A percentile compares a stretch with the other conserved stretches of the same genome.
Evolutionary conservation across 2,797 vertebrate genomes (phyloP).

Genomic region (Ciconia nigra): DNA sequence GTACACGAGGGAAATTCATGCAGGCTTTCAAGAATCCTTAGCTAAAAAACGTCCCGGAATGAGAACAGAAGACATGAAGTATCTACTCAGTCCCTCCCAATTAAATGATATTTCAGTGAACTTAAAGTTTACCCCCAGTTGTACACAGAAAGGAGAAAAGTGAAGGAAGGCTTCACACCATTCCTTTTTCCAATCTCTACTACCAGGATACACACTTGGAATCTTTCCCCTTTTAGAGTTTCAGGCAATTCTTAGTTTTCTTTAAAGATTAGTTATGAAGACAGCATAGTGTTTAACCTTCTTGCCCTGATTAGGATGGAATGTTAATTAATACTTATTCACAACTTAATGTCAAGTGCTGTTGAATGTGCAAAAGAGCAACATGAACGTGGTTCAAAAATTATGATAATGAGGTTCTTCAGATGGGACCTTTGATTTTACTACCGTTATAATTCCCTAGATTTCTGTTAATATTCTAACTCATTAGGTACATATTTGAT

Average conservation of each 20-base stretch:
- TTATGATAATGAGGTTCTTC: not conserved
- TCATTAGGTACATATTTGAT: not conserved
- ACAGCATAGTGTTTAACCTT: not conserved
- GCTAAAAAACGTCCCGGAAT: not conserved
- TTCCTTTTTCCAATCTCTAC: not conserved
- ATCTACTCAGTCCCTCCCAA: not conserved
- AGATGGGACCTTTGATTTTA: not conserved
- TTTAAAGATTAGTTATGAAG: not conserved
- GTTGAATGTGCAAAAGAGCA: not conserved
- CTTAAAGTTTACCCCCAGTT: not conserved
- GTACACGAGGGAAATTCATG: not conserved
- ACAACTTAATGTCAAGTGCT: not conserved
- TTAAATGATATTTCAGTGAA: not conserved
- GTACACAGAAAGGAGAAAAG: not conserved
- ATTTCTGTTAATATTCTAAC: not conserved
- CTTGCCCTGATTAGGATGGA: not conserved
- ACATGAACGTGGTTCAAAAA: not conserved
- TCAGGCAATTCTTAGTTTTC: not conserved
- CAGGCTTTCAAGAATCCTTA: not conserved
- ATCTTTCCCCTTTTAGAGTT: not conserved
- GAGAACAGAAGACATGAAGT: not conserved
- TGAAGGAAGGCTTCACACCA: not conserved
- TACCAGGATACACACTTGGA: not conserved
- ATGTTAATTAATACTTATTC: constrained; percentile 12
- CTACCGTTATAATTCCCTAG: not conserved